Conservation (phyloP, 35 echinoderm and acorn worm genomes). For the Apostichopus parvimensis region DNA sequence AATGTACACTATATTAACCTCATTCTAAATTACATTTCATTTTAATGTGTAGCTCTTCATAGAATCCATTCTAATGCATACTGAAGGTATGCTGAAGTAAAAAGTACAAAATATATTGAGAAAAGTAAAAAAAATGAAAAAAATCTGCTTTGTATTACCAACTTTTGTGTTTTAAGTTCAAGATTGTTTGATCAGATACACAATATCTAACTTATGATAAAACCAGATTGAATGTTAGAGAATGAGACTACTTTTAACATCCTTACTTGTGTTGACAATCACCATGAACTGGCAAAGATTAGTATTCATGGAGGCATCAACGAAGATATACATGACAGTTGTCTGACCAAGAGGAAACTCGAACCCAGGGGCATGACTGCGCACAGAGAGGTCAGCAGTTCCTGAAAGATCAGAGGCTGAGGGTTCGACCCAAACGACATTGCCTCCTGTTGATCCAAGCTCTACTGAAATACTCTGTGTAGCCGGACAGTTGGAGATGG, state of each 20-base stretch:
- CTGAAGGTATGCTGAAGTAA: neutral
- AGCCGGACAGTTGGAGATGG: too few species aligned
- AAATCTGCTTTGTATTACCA: neutral
- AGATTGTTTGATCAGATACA: neutral
- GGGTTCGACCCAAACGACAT: constrained; percentile 7
- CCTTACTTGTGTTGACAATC: constrained; percentile 22
- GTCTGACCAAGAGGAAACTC: constrained; percentile 24
- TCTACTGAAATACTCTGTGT: too few species aligned
- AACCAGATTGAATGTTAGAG: neutral
- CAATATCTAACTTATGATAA: neutral
- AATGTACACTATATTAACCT: too few species aligned
- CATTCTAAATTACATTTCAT: too few species aligned
- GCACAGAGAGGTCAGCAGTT: neutral
- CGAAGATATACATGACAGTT: constrained; percentile 35
- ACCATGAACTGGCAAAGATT: constrained; percentile 35
- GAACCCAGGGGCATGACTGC: neutral
- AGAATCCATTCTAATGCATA: too few species aligned
- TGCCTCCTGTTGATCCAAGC: too few species aligned
- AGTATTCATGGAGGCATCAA: constrained; percentile 26
- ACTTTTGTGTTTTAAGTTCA: neutral
- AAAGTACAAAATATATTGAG: neutral
- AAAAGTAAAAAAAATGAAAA: neutral
- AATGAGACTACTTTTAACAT: neutral
- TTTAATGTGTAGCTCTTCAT: too few species aligned
- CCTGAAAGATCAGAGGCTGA: constrained; percentile 23